These are phyloP conservation scores for Phalacrocorax carbo DNA, from an alignment of 2,113 vertebrate genomes.

Conservation along the genomic window DNA sequence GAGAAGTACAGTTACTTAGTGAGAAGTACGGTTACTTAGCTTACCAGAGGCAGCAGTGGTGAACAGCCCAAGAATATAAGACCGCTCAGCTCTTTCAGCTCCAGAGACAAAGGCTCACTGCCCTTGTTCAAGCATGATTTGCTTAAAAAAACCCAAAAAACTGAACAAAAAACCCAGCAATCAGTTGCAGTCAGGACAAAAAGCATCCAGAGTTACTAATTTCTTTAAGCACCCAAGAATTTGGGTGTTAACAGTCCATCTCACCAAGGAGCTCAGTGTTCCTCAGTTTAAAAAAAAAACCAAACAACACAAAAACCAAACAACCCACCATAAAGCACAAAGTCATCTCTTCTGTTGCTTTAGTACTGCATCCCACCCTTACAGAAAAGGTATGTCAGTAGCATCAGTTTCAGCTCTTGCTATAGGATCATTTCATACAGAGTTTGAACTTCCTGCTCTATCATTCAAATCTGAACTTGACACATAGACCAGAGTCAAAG, in stretches of 20 bases:
- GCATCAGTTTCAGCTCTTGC: neutral
- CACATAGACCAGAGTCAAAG: neutral
- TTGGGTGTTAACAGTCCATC: neutral
- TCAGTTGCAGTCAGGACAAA: neutral
- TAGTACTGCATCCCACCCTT: neutral
- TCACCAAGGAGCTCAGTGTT: neutral
- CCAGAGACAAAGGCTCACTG: neutral
- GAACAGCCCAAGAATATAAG: neutral
- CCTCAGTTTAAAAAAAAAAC: neutral
- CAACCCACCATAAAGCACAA: neutral
- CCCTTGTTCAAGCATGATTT: neutral
- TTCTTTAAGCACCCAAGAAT: neutral
- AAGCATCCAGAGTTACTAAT: neutral
- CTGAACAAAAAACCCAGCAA: accelerated
- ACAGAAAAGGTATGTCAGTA: neutral
- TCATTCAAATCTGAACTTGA: neutral
- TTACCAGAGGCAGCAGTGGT: accelerated
- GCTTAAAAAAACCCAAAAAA: neutral
- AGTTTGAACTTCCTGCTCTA: neutral
- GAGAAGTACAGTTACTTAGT: neutral
- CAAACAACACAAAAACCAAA: no score
- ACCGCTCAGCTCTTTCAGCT: neutral
- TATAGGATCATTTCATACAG: neutral
- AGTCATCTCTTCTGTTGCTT: neutral
- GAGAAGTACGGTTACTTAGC: neutral